Conservation (phyloP, 2,888 invertebrate species). For the Tanypteryx hageni region DNA sequence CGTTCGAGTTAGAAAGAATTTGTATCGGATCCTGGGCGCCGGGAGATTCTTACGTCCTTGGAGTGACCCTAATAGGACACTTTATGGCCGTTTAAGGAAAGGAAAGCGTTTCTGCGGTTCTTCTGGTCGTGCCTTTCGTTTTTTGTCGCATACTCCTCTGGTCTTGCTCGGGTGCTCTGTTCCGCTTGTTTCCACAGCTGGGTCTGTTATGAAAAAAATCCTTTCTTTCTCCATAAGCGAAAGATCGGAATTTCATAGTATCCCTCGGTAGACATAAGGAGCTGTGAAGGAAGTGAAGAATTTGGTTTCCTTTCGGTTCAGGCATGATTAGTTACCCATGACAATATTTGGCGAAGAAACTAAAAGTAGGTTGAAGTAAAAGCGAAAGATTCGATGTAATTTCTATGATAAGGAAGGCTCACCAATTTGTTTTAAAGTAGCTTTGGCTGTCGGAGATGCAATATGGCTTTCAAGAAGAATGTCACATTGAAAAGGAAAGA, state of each 20-base stretch:
- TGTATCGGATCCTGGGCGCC: too few species aligned
- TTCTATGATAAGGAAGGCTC: too few species aligned
- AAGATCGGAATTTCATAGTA: background rate
- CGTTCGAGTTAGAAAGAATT: too few species aligned
- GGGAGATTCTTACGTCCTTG: background rate
- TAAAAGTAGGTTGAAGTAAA: too few species aligned
- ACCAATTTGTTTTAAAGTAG: too few species aligned
- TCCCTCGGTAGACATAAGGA: background rate
- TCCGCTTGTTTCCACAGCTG: background rate
- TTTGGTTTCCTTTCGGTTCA: background rate
- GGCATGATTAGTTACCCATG: background rate
- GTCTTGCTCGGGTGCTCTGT: background rate
- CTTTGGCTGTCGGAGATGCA: too few species aligned
- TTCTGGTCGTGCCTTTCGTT: background rate
- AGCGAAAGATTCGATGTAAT: too few species aligned
- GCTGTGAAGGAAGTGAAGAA: background rate
- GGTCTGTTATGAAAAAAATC: constrained; percentile 12
- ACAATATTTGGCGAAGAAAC: background rate
- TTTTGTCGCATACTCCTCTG: background rate
- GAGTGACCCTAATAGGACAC: background rate
- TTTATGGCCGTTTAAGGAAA: background rate
- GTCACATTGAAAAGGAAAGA: too few species aligned
- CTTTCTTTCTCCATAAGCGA: background rate
- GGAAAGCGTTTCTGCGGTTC: background rate
- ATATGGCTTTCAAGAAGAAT: too few species aligned